These are phyloP conservation scores for Brachionus manjavacas DNA, from an alignment of 1,140 invertebrate species.

Conservation along the genomic window DNA sequence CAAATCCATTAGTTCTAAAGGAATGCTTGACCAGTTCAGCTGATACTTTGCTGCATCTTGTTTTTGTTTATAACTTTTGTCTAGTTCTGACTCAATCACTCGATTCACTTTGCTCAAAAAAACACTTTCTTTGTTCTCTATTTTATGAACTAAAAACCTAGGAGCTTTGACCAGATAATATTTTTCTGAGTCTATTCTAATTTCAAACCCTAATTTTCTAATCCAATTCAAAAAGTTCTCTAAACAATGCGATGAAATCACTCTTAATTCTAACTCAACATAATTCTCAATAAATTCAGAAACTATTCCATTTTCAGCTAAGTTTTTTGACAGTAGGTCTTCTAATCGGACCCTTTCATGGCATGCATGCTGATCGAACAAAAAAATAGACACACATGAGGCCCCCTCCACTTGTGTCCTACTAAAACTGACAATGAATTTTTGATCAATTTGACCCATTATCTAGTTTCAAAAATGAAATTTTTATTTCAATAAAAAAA, in stretches of 20 bases:
- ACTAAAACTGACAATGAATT: slow-evolving; percentile 12
- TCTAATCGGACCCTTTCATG: slow-evolving; percentile 37
- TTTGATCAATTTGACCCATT: slow-evolving; percentile 25
- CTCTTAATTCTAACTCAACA: background rate
- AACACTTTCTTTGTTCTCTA: background rate
- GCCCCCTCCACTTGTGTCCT: background rate
- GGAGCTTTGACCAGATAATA: background rate
- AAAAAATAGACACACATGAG: background rate
- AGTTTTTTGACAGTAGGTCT: background rate
- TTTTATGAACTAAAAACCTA: background rate
- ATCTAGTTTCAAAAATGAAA: background rate
- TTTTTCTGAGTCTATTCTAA: background rate
- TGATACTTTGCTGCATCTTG: background rate
- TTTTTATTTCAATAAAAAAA: background rate
- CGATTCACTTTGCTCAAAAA: background rate
- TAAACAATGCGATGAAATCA: background rate
- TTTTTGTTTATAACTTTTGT: background rate
- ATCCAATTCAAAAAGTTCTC: background rate
- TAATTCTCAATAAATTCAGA: background rate
- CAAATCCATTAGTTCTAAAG: background rate
- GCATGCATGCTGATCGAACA: slow-evolving; percentile 34
- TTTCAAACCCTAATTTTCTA: background rate
- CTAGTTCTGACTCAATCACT: background rate
- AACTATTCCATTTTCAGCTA: background rate
- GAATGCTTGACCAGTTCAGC: background rate